Evolutionary conservation across 2,888 invertebrate genomes (phyloP), one percentile per base, ranked within the genome.

Genomic region (Erpobdella octoculata): DNA sequence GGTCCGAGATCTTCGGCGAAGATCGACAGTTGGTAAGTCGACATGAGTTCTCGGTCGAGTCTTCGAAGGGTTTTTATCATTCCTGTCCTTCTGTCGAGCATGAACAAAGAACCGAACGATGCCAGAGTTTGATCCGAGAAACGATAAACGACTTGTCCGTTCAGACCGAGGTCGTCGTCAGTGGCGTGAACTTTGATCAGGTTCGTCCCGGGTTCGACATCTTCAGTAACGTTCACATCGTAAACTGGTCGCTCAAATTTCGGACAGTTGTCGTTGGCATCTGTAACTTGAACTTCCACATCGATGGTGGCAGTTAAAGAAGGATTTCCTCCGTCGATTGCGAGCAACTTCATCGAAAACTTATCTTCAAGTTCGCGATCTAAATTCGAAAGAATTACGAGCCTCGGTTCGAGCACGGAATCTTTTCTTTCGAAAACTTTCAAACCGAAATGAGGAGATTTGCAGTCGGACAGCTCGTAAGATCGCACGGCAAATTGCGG

Each of bases 251-350:
- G 71, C 18, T 68, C 70, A 65, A 76, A 76, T 62, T 62, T 61
- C 8, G 76, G 76, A 61, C 71, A 69, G 71, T 76, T 75, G 61
- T 76, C 76, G 48, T 76, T 76, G 38, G 73, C 72, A 46, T 76
- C 76, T 21, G 69, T 35, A 18, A 76, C 75, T 9, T 68, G 59
- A n/a, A 76, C 70, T 31, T 74, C 71, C 25, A 76, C 64, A 9
- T 70, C 31, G n/a, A 76, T 48, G 1, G 73, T 65, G 0, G 75
- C 76, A 25, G 72, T 70, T 25, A 70, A 62, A 0, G 73, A 64
- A 8, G 75, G 83, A 2, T 91, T 92, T 0, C 89, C 92, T 0
- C 92, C 92, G 81, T 95, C 95, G 59, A 88, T 89, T 2, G 93
- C 94, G 18, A 90, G 89, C 61, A 95, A 88, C 80, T 91, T 91